Evolutionary conservation across 2,888 invertebrate species (phyloP), one percentile per base, ranked within the genome.

Genomic region (Cetonia aurata): DNA sequence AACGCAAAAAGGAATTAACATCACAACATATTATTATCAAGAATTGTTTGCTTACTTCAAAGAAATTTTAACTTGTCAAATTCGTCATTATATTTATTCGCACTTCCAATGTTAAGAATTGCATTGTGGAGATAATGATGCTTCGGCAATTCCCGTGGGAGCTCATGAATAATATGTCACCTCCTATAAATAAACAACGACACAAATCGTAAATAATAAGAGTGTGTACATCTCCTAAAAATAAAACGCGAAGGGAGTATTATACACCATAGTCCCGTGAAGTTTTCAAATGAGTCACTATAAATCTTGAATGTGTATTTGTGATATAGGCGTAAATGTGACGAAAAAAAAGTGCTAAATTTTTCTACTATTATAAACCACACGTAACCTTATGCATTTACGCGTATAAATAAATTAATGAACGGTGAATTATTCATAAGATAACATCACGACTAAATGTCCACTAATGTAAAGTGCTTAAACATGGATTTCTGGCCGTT

Each of bases 341-440:
- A 25, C 6, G 42, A 3, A 44, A 69, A 69, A 69, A 69, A 69
- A 69, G 69, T 69, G 69, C 62, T 69, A 69, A 69, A 69, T 69
- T 69, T 69, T 69, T 69, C 69, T 25, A 44, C 41, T 62, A 60
- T 69, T 60, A 48, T 62, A 62, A 62, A 62, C 62, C 62, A 48
- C 62, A 62, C 62, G 62, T 62, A 62, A 62, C 48, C 48, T 42
- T 59, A 25, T 62, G 62, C 62, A 62, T 62, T 62, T 62, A 62
- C 48, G 62, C 48, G 62, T 48, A 62, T 62, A 62, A 62, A 62
- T 48, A 62, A 62, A 62, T 15, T 62, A 62, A 62, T 48, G 31
- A 33, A 15, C 31, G 48, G 62, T 62, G 48, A 62, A 62, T 62
- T 62, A 62, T 62, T 62, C 62, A 62, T 62, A 48, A 62, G 48